Base-by-base conservation (phyloP, 2,888 invertebrate species). In the Andricus quercusramuli region DNA sequence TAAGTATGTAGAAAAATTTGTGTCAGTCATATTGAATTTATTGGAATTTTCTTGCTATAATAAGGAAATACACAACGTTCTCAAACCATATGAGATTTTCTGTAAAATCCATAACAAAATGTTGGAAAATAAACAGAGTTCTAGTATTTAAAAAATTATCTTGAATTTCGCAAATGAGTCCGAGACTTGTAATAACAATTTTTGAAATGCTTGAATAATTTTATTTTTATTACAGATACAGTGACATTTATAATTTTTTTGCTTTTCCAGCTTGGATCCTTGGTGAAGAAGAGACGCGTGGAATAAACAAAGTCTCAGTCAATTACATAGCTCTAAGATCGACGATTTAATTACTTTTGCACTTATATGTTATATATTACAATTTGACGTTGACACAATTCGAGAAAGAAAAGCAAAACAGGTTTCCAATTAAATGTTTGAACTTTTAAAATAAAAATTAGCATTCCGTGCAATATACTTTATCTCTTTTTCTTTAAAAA, bases 221-320 rank as follows among this genome's bases (percentile, higher is more conserved):
- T 65, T 47, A 64, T 70, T 51, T 66, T 77, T 41, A 20, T 76
- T 66, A 44, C 41, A 41, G 37, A 25, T 77, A 32, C 11, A 64
- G 2, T 22, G 25, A 25, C 25, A 51, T 44, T 51, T 64, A 65
- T 47, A 77, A 67, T 78, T 41, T 51, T 29, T 25, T 64, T 78
- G 81, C 68, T 77, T 79, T 94, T 94, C 82, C 90, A 94, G 94
- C 93, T 97, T 70, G 97, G 97, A 80, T 96, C 97, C 17, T 93
- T 97, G 79, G 96, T 97, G 81, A 97, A 97, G 93, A 97, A 97
- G 90, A 94, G 97, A 86, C 94, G 97, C 86, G 93, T 96, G 83
- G 97, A 97, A 83, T 97, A 93, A 94, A 88, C 77, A 78, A 79
- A 80, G 25, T 37, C 32, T n/a, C 56, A 44, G 29, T 74, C 29